A percentile compares a stretch with the other conserved stretches of the same genome.
phyloP scores from a whole-genome alignment of 2,797 vertebrate genomes.

The Cryptoblepharus egeriae region DNA sequence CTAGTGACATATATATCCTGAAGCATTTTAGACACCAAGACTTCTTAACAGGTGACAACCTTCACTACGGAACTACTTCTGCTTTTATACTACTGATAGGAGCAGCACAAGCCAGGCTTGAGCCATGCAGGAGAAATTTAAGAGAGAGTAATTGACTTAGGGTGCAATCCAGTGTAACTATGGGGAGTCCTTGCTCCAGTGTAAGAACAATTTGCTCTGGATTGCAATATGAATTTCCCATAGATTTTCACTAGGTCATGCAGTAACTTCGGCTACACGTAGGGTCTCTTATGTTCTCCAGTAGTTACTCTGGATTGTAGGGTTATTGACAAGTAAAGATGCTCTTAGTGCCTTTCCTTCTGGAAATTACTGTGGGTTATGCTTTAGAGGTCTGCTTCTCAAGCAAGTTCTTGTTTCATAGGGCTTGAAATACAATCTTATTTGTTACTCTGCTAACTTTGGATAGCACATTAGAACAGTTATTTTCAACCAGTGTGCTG shows the following conservation, averaged over 20 bases:
- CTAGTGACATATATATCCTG: no score
- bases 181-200: no score
- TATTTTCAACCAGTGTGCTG: no score
- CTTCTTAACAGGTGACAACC: background rate
- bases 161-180: no score
- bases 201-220: no score
- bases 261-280: no score
- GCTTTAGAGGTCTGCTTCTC: background rate
- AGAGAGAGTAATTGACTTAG: background rate
- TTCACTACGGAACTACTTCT: background rate
- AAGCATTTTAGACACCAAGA: background rate
- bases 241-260: no score
- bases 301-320: no score
- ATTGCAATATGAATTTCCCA: no score
- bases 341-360: background rate
- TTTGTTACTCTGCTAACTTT: background rate
- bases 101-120: background rate
- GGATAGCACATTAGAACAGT: no score
- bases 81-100: background rate
- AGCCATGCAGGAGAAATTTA: background rate
- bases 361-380: background rate
- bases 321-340: no score
- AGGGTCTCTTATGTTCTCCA: no score
- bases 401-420: background rate
- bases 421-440: background rate